A percentile compares a stretch with the other conserved stretches of the same genome.
These are phyloP conservation scores for Anser cygnoides DNA, from an alignment of 2,113 vertebrate species.

Conservation along the genomic window DNA sequence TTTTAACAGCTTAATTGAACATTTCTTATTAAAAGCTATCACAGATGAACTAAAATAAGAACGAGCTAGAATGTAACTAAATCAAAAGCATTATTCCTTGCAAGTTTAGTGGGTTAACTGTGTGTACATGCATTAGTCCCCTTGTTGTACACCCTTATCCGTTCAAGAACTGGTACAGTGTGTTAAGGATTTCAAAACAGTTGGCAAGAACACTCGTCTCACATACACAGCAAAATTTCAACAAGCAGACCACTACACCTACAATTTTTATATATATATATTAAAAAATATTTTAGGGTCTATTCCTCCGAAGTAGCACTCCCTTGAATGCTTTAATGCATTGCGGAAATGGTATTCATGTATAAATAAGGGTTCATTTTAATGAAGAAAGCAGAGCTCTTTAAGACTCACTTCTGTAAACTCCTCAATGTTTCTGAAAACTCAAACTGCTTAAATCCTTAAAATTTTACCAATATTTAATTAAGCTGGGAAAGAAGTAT, in stretches of 20 bases:
- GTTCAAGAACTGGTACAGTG: neutral
- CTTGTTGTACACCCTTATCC: neutral
- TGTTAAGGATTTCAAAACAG: neutral
- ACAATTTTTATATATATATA: neutral
- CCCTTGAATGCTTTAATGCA: neutral
- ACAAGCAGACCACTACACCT: neutral
- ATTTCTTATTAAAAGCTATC: conserved; percentile 56
- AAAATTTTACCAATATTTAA: neutral
- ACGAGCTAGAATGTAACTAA: conserved; percentile 19
- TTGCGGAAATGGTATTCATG: neutral
- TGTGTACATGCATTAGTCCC: rapidly evolving
- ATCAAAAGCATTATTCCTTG: conserved; percentile 9
- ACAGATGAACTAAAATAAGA: conserved; percentile 43
- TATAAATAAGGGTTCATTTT: neutral
- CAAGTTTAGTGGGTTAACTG: neutral
- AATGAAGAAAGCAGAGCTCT: neutral
- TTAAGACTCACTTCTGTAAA: neutral
- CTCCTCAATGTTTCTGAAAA: neutral
- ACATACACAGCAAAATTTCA: neutral
- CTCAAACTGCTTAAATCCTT: neutral
- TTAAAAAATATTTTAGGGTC: neutral
- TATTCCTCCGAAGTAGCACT: neutral
- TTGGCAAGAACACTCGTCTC: neutral
- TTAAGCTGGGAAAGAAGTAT: neutral
- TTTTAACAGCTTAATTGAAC: conserved; percentile 62